Conservation (phyloP, 2,888 invertebrate species). For the Drosophila prolongata region DNA sequence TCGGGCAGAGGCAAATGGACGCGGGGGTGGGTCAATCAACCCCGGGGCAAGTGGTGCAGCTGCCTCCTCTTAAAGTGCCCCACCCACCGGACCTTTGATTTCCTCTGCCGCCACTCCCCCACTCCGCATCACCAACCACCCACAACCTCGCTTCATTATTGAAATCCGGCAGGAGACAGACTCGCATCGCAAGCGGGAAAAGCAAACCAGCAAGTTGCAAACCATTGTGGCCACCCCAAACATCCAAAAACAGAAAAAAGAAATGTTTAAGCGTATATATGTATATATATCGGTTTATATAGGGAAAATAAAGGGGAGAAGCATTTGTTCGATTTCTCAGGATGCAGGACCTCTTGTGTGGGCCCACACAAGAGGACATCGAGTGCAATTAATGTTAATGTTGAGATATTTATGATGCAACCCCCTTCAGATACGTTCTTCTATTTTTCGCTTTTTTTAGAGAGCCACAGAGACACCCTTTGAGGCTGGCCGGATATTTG, state of each 20-base stretch:
- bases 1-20: background rate
- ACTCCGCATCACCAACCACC: constrained; percentile 49
- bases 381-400: constrained; percentile 84
- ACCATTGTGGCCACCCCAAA: constrained; percentile 56
- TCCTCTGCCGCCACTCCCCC: constrained; percentile 55
- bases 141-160: constrained; percentile 68
- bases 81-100: constrained; percentile 9
- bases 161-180: constrained; percentile 61
- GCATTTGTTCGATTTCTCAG: constrained; percentile 76
- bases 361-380: constrained; percentile 82
- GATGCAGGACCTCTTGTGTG: constrained; percentile 66
- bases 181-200: constrained; percentile 40
- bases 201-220: constrained; percentile 62
- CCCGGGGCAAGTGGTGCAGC: constrained; percentile 44
- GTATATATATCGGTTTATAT: background rate
- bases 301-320: constrained; percentile 19
- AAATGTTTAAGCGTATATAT: constrained; percentile 8
- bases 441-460: constrained; percentile 12
- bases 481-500: constrained; percentile 23
- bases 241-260: constrained; percentile 25
- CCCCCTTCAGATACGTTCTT: constrained; percentile 55
- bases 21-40: constrained; percentile 28
- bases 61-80: constrained; percentile 35
- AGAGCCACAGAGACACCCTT: constrained; percentile 27
- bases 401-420: constrained; percentile 81